These are phyloP conservation scores for Nannoperca obscura DNA, from an alignment of 2,797 vertebrate species.

Conservation along the genomic window DNA sequence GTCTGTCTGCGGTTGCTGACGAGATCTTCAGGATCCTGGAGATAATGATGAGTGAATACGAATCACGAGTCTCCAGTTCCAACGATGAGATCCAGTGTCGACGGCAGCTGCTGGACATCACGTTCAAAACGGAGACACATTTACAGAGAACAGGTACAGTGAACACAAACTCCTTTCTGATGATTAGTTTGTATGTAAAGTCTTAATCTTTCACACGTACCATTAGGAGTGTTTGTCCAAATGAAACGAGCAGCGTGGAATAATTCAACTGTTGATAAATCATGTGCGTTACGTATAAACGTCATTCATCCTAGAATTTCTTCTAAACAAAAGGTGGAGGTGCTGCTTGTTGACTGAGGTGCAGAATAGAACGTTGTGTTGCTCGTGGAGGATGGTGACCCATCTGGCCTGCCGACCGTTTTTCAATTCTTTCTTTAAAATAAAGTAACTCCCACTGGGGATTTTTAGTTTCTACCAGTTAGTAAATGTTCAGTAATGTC, in stretches of 20 bases:
- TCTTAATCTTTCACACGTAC: too few species aligned
- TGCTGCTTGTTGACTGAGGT: neutral
- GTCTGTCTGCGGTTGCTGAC: conserved; percentile 23
- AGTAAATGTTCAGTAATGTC: too few species aligned
- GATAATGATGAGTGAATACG: conserved; percentile 19
- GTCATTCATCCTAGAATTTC: neutral
- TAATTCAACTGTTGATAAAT: too few species aligned
- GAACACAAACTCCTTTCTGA: too few species aligned
- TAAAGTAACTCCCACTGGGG: too few species aligned
- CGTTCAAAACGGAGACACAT: neutral
- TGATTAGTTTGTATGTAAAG: neutral
- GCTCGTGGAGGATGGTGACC: too few species aligned
- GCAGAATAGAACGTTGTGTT: neutral
- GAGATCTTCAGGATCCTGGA: conserved; percentile 56
- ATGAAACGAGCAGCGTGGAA: too few species aligned
- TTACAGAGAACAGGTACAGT: conserved; percentile 19
- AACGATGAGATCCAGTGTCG: neutral
- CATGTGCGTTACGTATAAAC: too few species aligned
- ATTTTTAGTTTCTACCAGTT: too few species aligned
- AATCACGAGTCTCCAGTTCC: neutral
- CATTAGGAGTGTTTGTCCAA: too few species aligned
- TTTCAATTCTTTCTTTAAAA: too few species aligned
- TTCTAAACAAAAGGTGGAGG: neutral
- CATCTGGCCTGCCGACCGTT: too few species aligned
- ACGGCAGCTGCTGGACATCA: neutral